Base-by-base conservation (phyloP, 2,113 vertebrate genomes). In the Dicerorhinus sumatrensis region DNA sequence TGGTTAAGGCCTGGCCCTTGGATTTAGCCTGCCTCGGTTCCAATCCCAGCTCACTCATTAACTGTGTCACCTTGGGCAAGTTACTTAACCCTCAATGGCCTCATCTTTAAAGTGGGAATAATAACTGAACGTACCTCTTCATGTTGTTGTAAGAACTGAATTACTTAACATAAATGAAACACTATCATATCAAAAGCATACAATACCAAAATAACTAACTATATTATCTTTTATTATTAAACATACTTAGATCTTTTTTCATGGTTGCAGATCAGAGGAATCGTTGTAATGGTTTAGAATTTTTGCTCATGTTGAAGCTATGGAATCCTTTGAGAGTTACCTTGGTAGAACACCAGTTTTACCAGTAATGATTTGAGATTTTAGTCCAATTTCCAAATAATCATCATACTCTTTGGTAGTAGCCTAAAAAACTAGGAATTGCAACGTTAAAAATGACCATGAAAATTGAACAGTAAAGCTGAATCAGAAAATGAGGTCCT, bases 31-130 rank as follows among this genome's bases (percentile, higher is more conserved):
- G 13, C n/a, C 39, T 83, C 54, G 23, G 14, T 95, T 77, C 46
- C 39, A 70, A 11, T 62, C 3, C 56, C 18, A 63, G 25, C 17
- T 86, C 10, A 21, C 67, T 70, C 42, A 58, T 39, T 77, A 81
- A 48, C 16, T 73, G 16, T 69, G 27, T 54, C 62, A 89, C 31
- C 8, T 56, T 31, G 23, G 25, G 3, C 31, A 56, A 77, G 10
- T 42, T 79, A 39, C 23, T 65, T 42, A 91, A 83, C 17, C 20
- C 25, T 58, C 54, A 94, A 67, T 84, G 75, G 54, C 60, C 21
- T 79, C 42, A 95, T 93, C 56, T 67, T 92, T 75, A 67, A 93
- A 79, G 62, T 69, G 39, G 70, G 33, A 76, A 56, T 65, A 83
- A 63, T 70, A 90, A 82, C n/a, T 56, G 73, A 62, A 62, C 16